A percentile compares a stretch with the other conserved stretches of the same genome.
These are phyloP conservation scores for Polypedilum vanderplanki DNA, from an alignment of 1,140 invertebrate genomes.

Conservation along the genomic window DNA sequence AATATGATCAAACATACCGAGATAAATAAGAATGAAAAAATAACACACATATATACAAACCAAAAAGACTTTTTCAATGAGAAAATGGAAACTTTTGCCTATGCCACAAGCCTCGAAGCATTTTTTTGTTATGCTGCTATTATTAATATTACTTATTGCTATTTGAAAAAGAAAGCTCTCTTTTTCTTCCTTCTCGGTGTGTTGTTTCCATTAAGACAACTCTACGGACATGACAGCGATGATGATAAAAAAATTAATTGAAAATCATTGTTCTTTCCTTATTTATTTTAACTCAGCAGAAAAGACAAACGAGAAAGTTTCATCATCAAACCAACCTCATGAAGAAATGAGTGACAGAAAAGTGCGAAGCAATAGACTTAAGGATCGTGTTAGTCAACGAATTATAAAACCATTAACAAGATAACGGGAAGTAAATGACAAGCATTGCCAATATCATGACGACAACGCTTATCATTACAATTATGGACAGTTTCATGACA, in stretches of 20 bases:
- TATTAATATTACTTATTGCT: too few species aligned
- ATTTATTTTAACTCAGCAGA: neutral
- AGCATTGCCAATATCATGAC: neutral
- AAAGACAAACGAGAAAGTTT: neutral
- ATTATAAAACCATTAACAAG: constrained; percentile 19
- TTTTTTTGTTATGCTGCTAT: too few species aligned
- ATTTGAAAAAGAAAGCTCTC: neutral
- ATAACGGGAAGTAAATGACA: neutral
- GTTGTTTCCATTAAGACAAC: neutral
- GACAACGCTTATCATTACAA: neutral
- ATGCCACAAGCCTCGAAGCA: too few species aligned
- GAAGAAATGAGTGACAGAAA: too few species aligned
- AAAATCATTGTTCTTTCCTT: neutral
- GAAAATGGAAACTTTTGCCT: too few species aligned
- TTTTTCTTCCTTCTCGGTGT: neutral
- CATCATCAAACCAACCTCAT: too few species aligned
- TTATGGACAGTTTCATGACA: constrained; percentile 6
- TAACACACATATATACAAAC: too few species aligned
- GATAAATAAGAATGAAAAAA: too few species aligned
- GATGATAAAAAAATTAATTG: constrained; percentile 19
- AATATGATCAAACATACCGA: too few species aligned
- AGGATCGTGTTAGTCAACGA: neutral
- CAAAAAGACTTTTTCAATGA: too few species aligned
- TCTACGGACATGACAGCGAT: neutral
- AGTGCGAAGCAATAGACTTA: neutral